Evolutionary conservation across 2,888 invertebrate genomes (phyloP).

Genomic region (Lamellibrachia satsuma): DNA sequence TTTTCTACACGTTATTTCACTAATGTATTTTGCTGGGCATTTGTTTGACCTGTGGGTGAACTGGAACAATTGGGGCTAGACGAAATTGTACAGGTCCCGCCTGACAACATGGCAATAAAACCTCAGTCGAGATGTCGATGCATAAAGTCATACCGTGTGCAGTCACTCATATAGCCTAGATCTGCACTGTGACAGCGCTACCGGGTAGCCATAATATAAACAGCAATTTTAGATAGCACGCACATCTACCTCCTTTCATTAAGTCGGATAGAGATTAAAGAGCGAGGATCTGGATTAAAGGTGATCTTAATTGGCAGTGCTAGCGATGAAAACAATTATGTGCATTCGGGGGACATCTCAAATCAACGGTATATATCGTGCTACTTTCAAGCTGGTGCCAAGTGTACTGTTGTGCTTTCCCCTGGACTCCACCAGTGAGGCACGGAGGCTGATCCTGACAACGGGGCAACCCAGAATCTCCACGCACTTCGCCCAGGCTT

Average conservation of each 20-base stretch:
- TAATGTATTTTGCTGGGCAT: neutral
- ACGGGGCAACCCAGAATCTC: too few relatives aligned
- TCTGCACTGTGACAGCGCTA: neutral
- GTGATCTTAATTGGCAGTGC: slow-evolving; percentile 9
- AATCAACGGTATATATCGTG: neutral
- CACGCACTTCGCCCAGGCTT: too few relatives aligned
- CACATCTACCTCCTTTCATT: neutral
- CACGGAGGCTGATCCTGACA: too few relatives aligned
- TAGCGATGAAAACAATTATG: slow-evolving; percentile 17
- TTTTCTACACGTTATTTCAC: neutral
- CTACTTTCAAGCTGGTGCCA: neutral
- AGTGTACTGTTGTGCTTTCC: too few relatives aligned
- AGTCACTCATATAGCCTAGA: neutral
- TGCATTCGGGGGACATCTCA: neutral
- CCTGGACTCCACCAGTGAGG: too few relatives aligned
- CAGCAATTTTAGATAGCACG: slow-evolving; percentile 6
- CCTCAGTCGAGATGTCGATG: neutral
- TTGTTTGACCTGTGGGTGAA: neutral
- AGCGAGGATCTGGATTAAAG: neutral
- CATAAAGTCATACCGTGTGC: neutral
- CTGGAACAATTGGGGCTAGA: neutral
- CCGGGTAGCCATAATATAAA: neutral
- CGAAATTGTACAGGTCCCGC: neutral
- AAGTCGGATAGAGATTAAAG: slow-evolving; percentile 8
- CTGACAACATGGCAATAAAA: neutral